Evolutionary conservation across 2,888 invertebrate species (phyloP), one percentile per base, ranked within the genome.

Genomic region (Thumatha senex): DNA sequence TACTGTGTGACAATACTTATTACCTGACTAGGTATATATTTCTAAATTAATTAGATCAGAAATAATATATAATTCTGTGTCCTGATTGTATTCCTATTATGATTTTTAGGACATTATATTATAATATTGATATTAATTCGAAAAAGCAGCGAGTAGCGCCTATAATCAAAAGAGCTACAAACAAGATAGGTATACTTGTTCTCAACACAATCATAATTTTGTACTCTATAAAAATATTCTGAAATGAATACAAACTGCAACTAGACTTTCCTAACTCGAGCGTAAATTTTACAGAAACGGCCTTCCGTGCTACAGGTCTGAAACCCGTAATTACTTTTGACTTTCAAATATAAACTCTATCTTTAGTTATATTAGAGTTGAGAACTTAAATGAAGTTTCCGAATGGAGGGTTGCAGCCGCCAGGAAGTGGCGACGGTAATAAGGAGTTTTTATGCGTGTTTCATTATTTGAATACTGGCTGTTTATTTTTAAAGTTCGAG

Each of bases 361-460:
- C 0, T 0, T n/a, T n/a, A 2, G 2, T 9, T 0, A 0, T 0
- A 3, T 40, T 65, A 74, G 29, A 63, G 71, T 74, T 58, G 18
- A 44, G 48, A 47, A 67, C 67, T 76, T n/a, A 35, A 41, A 18
- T 14, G 44, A 12, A 7, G 15, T 3, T 0, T 43, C 48, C 47
- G 59, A 56, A 59, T 64, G 67, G 69, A 60, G 70, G 67, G 70
- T 76, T 72, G 73, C 73, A 72, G 76, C 56, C 40, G 72, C 67
- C 81, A 82, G 88, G 88, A 88, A 86, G 82, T 80, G 76, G 78
- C 46, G 58, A 43, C 77, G 77, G 78, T 78, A 81, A 78, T 76
- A 79, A 77, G 76, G 78, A 78, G 76, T 85, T 87, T 87, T 87
- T 87, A 87, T 86, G 81, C 76, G 74, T 70, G 76, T 83, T 80